These are phyloP conservation scores for Okapia johnstoni DNA, from an alignment of 2,113 vertebrate species.

Conservation along the genomic window DNA sequence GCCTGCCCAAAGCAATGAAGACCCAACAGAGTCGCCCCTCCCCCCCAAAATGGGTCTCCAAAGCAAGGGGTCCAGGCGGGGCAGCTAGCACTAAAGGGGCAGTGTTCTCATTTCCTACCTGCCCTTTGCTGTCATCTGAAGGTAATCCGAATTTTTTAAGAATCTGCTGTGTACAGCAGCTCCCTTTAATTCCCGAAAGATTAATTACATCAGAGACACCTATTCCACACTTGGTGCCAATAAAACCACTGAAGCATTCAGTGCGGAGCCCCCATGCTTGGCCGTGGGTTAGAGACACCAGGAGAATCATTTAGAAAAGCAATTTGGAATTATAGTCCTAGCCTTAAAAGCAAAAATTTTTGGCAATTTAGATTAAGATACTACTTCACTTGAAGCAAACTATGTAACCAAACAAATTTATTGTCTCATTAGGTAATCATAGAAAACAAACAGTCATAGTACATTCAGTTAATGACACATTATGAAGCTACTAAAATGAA, in stretches of 20 bases:
- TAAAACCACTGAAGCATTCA: neutral
- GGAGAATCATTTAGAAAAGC: neutral
- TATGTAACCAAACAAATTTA: neutral
- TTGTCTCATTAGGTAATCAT: neutral
- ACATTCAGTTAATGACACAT: neutral
- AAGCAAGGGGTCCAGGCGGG: neutral
- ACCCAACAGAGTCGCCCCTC: neutral
- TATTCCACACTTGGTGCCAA: neutral
- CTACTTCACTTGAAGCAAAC: neutral
- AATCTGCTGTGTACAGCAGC: neutral
- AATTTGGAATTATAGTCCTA: neutral
- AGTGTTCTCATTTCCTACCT: neutral
- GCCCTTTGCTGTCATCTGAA: neutral
- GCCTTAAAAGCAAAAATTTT: neutral
- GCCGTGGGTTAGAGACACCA: neutral
- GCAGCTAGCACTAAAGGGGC: too few relatives aligned
- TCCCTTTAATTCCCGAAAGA: neutral
- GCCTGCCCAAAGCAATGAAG: neutral
- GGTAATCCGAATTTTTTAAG: neutral
- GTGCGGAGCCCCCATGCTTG: neutral
- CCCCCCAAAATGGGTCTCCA: neutral
- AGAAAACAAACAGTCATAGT: neutral
- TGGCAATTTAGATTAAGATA: neutral
- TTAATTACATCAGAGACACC: neutral
- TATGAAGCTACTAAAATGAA: slow-evolving; percentile 10